Conservation (phyloP, 2,797 vertebrate genomes). For the Myotis myotis region DNA sequence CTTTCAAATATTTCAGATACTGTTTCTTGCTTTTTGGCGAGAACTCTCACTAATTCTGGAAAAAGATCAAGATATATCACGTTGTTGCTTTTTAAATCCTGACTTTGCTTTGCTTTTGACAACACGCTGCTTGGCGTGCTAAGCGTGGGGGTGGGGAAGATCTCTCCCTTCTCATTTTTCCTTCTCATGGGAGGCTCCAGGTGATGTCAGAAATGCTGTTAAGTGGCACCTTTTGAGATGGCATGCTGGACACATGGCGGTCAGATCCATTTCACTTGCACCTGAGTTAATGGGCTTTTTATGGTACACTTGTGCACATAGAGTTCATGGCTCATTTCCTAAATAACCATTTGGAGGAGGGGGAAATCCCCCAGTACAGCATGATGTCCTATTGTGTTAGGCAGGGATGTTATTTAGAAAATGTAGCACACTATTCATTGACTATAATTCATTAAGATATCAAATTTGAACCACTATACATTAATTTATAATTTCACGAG, state of each 20-base stretch:
- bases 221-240: conserved; percentile 77
- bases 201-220: conserved; percentile 77
- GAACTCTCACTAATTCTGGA: conserved; percentile 80
- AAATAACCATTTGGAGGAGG: conserved; percentile 54
- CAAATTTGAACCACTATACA: background rate
- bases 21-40: conserved; percentile 83
- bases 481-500: conserved; percentile 39
- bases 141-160: background rate
- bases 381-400: conserved; percentile 35
- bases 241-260: conserved; percentile 73
- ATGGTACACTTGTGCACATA: conserved; percentile 62
- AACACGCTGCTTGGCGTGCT: conserved; percentile 79
- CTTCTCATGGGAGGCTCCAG: conserved; percentile 67
- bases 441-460: conserved; percentile 47
- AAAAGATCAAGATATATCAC: conserved; percentile 83
- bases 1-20: conserved; percentile 86
- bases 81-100: conserved; percentile 72
- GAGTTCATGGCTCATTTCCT: conserved; percentile 68
- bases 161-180: conserved; percentile 69
- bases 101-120: conserved; percentile 76
- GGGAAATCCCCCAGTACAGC: conserved; percentile 28
- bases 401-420: conserved; percentile 40
- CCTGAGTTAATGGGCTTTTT: conserved; percentile 84
- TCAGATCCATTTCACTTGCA: conserved; percentile 81
- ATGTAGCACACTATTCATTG: conserved; percentile 32